These are phyloP conservation scores for Mormyrus hasselquistii DNA, from an alignment of 2,797 vertebrate genomes.

Conservation along the genomic window DNA sequence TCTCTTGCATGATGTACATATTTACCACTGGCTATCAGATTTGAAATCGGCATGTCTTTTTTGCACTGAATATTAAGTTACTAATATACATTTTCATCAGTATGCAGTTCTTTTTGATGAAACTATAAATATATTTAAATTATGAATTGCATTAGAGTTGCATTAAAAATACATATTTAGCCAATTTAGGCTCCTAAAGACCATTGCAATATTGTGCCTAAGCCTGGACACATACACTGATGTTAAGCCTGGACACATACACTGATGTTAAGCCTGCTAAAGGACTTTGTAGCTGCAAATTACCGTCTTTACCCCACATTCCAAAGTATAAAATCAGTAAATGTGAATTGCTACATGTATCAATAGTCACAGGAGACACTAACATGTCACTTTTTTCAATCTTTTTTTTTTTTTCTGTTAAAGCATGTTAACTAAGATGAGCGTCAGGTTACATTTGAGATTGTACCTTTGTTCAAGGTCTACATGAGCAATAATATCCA, in stretches of 20 bases:
- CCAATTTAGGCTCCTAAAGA: conserved; percentile 37
- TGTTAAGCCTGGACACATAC: conserved; percentile 45
- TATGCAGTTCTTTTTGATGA: conserved; percentile 46
- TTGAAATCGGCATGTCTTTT: conserved; percentile 67
- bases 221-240: conserved; percentile 19
- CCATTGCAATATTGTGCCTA: conserved; percentile 55
- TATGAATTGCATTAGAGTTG: not conserved
- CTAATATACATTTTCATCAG: not conserved
- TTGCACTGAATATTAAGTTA: conserved; percentile 48
- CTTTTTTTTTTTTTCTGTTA: conserved; percentile 17
- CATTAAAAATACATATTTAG: conserved; percentile 31
- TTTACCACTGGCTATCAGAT: conserved; percentile 65
- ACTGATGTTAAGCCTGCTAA: conserved; percentile 40
- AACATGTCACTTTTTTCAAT: conserved; percentile 26
- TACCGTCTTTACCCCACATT: conserved; percentile 37
- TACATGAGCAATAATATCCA: conserved; percentile 56
- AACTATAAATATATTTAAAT: not conserved
- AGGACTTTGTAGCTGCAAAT: conserved; percentile 13
- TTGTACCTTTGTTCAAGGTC: conserved; percentile 44
- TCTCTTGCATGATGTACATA: conserved; percentile 68
- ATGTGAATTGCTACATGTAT: conserved; percentile 26
- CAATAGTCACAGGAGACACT: conserved; percentile 4
- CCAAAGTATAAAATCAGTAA: conserved; percentile 18
- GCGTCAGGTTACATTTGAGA: not conserved
- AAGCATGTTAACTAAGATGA: not conserved